A percentile compares a stretch with the other conserved stretches of the same genome.
phyloP scores from a whole-genome alignment of 2,797 vertebrate species.

The Aplochiton taeniatus region DNA sequence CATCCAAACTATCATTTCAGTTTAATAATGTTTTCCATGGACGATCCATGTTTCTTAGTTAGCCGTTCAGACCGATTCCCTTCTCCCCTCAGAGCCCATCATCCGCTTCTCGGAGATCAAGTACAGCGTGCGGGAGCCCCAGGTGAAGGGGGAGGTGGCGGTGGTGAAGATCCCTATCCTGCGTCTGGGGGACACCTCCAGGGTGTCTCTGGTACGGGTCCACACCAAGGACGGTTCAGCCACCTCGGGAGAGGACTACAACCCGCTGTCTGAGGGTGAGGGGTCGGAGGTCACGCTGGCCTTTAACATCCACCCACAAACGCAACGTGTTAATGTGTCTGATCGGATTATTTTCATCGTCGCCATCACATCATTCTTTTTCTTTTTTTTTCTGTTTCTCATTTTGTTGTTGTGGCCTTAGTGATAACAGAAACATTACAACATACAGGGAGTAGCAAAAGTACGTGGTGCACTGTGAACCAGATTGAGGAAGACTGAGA shows the following conservation, averaged over 20 bases:
- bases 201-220: constrained; percentile 84
- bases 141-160: constrained; percentile 72
- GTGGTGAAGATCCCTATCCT: constrained; percentile 80
- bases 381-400: too few species aligned
- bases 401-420: too few species aligned
- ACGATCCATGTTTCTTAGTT: not conserved
- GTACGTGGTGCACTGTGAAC: too few species aligned
- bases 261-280: constrained; percentile 85
- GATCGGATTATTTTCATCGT: too few species aligned
- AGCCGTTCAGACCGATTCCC: not conserved
- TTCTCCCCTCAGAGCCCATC: constrained; percentile 74
- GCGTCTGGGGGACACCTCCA: constrained; percentile 80
- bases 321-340: too few species aligned
- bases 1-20: not conserved
- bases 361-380: too few species aligned
- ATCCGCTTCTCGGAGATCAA: constrained; percentile 87
- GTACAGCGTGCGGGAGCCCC: constrained; percentile 83
- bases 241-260: constrained; percentile 86
- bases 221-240: constrained; percentile 89
- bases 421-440: too few species aligned
- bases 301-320: not conserved
- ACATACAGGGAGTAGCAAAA: too few species aligned
- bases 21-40: not conserved
- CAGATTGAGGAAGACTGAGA: too few species aligned
- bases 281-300: not conserved